phyloP scores from a whole-genome alignment of 2,113 vertebrate species.

The Carassius gibelio region DNA sequence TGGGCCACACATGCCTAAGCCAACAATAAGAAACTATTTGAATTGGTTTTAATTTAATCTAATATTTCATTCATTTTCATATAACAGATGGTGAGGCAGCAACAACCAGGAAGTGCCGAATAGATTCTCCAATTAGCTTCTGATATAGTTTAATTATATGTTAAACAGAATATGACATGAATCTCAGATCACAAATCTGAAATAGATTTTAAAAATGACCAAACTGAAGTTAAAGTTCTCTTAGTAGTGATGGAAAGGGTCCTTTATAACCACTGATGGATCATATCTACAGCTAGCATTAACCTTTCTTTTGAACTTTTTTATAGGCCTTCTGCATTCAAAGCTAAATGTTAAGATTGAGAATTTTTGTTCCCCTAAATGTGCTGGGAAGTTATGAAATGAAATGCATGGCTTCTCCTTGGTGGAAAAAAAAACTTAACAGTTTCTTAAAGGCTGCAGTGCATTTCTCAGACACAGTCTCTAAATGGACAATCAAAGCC shows the following conservation, averaged over 20 bases:
- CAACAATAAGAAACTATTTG: slow-evolving; percentile 39
- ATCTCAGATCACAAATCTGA: not conserved
- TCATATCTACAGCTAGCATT: not conserved
- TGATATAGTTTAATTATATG: slow-evolving; percentile 12
- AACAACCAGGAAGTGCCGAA: slow-evolving; percentile 8
- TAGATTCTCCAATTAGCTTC: slow-evolving; percentile 12
- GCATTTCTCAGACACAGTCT: not conserved
- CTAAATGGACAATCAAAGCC: slow-evolving; percentile 13
- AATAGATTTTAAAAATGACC: not conserved
- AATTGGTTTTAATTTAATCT: slow-evolving; percentile 31
- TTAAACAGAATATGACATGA: slow-evolving; percentile 4
- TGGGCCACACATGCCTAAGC: slow-evolving; percentile 12
- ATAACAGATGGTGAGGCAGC: slow-evolving; percentile 45
- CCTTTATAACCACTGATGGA: not conserved
- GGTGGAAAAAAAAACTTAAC: not conserved
- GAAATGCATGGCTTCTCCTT: not conserved
- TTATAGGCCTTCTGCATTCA: not conserved
- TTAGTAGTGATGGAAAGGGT: not conserved
- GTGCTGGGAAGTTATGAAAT: not conserved
- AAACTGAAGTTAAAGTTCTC: not conserved
- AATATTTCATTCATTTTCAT: not conserved
- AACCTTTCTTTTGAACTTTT: not conserved
- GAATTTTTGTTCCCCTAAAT: not conserved
- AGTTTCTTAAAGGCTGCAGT: not conserved
- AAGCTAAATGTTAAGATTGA: slow-evolving; percentile 2